Conservation (phyloP, 53 echinoderm and acorn worm genomes). For the Hippasteria phrygiana region DNA sequence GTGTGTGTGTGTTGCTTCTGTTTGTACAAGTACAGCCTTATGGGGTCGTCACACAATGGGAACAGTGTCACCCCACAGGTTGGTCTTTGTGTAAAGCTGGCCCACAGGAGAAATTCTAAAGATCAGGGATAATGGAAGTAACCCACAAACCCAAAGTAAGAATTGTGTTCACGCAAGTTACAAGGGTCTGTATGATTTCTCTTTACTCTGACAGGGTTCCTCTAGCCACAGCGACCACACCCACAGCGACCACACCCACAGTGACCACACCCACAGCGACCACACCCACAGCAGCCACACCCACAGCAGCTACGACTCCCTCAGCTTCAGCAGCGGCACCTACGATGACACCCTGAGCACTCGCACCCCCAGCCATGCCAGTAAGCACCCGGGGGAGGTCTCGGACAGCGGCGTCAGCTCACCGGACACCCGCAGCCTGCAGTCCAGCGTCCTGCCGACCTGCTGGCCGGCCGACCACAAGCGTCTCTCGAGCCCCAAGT, state of each 20-base stretch:
- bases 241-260: constrained; percentile 1
- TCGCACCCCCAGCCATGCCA: neutral
- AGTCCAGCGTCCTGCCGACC: constrained; percentile 42
- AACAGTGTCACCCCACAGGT: too few relatives aligned
- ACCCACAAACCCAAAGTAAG: too few relatives aligned
- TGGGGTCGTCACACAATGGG: too few relatives aligned
- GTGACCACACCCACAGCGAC: constrained; percentile 6
- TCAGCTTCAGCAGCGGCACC: constrained; percentile 33
- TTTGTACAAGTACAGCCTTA: too few relatives aligned
- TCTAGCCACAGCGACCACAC: constrained; percentile 26
- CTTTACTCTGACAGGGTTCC: constrained; percentile 30
- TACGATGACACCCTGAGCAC: constrained; percentile 12
- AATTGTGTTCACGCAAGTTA: too few relatives aligned
- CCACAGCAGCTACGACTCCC: constrained; percentile 1
- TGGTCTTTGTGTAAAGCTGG: too few relatives aligned
- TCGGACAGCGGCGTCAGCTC: constrained; percentile 84
- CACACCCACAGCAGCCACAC: constrained; percentile 16
- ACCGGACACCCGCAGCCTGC: constrained; percentile 72
- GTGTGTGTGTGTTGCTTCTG: too few relatives aligned
- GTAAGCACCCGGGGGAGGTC: constrained; percentile 31
- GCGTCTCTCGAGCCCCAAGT: constrained; percentile 88
- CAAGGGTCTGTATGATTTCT: too few relatives aligned
- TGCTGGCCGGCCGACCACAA: constrained; percentile 73
- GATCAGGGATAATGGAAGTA: too few relatives aligned
- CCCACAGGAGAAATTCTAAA: too few relatives aligned